Base-by-base conservation (phyloP, 2,797 vertebrate genomes). In the Coranthus polyacanthus region DNA sequence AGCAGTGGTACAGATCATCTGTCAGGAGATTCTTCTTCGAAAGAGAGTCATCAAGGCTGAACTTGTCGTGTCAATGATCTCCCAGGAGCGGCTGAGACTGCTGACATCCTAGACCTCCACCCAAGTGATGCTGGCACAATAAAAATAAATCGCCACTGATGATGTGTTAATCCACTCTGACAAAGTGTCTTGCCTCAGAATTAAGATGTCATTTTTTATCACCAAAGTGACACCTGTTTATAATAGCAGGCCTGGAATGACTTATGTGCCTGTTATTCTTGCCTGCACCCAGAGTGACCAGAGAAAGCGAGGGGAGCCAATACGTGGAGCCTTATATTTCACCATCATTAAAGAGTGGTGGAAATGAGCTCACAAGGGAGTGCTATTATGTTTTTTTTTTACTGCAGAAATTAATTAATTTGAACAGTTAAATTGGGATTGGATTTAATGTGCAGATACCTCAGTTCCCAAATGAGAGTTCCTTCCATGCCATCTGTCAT, bases 131-230 rank as follows among this genome's bases (percentile, higher is more conserved):
- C 73, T 85, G 89, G 86, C 85, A 86, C 82, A 84, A 81, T 90
- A 86, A 83, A 93, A 93, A 93, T 90, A 92, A 92, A 91, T 92
- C 12, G 74, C 63, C 72, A 70, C 79, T 85, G 82, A 91, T 78
- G 84, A 92, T 85, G 90, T 93, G 92, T 87, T 94, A 94, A 94
- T 94, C 89, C 26, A 26, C 88, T 79, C 78, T 89, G 92, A 93
- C 90, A 93, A 90, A 92, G 66, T 63, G 77, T 78, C 82, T 80
- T 29, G 72, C 79, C 79, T 84, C 86, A 61, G 82, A 92, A 94
- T 93, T 92, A 93, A 91, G 83, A 88, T 92, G 92, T 92, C 86
- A 85, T 92, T 92, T 93, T 93, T 92, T 93, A 93, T 89, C 87
- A 86, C 83, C 72, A 74, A 82, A 89, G 79, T 91, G 92, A 93